Evolutionary conservation across 1,140 invertebrate species (phyloP).

Genomic region (Adelges cooleyi): DNA sequence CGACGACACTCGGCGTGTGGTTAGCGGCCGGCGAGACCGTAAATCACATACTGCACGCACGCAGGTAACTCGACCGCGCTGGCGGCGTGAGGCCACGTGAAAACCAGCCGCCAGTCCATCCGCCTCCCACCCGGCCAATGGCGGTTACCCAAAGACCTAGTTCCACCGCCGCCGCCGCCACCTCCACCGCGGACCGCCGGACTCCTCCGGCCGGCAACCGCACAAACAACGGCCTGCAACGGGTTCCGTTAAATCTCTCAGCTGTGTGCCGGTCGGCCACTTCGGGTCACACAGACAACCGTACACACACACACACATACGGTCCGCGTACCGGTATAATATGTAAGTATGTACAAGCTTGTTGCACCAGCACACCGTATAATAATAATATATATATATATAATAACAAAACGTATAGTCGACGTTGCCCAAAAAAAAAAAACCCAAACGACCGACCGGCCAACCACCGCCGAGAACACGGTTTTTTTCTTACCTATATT

Average conservation of each 20-base stretch:
- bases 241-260: slow-evolving; percentile 26
- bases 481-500: too few species aligned
- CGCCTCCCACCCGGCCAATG: slow-evolving; percentile 18
- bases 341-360: neutral
- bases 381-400: too few species aligned
- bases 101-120: slow-evolving; percentile 25
- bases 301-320: too few species aligned
- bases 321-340: neutral
- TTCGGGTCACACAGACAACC: neutral
- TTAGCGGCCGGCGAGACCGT: slow-evolving; percentile 25
- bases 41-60: slow-evolving; percentile 27
- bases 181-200: neutral
- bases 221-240: neutral
- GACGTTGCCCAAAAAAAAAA: too few species aligned
- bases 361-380: neutral
- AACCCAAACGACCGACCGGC: too few species aligned
- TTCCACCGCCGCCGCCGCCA: slow-evolving; percentile 5
- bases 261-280: slow-evolving; percentile 1
- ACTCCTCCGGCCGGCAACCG: neutral
- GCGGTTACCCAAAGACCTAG: slow-evolving; percentile 26
- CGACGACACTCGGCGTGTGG: neutral
- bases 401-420: too few species aligned
- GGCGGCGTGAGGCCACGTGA: slow-evolving; percentile 17
- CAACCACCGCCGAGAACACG: too few species aligned
- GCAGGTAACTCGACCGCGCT: slow-evolving; percentile 23